Base-by-base conservation (phyloP, 2,888 invertebrate species). In the Caenorhabditis wallacei region DNA sequence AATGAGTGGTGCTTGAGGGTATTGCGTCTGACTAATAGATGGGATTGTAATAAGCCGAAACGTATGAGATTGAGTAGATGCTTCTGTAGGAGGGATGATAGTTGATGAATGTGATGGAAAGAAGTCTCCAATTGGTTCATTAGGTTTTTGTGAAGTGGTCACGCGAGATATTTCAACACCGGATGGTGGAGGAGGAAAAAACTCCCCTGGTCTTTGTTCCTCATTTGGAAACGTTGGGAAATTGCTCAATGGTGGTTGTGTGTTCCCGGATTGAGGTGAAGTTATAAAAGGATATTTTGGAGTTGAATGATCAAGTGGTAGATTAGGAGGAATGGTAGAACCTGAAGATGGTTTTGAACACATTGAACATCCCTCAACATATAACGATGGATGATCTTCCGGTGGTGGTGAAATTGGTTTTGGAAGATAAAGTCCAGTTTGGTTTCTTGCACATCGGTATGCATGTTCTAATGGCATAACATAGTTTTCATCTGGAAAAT, bases 391-490 rank as follows among this genome's bases (percentile, higher is more conserved):
- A 43, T 76, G 80, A 72, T 80, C 80, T 57, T 72, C 84, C 5
- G 75, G 75, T 37, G 84, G 78, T 54, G 82, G 80, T 1, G 75
- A 66, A 4, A 76, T 61, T 5, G 80, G 84, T 59, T 84, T 75
- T 11, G 75, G 69, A 2, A 84, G 66, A 35, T 37, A 30, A 10
- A 84, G 30, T 24, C 80, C 80, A 1, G 61, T 68, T 56, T 79
- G 68, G n/a, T 84, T 84, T 46, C 75, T 30, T 10, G 71, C 64
- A 35, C 63, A 66, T 18, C 84, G 63, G 37, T 69, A 80, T 7
- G 74, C 76, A 22, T 75, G 59, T 68, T 84, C 84, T 4, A 84
- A 20, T 11, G 80, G 71, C 75, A 84, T 71, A 0, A 84, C 84
- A 37, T 84, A 84, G 40, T 84, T 66, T 30, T 75, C 71, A 68